A percentile compares a stretch with the other conserved stretches of the same genome.
phyloP scores from a whole-genome alignment of 1,140 invertebrate species.

The Hydropsyche tenuis region DNA sequence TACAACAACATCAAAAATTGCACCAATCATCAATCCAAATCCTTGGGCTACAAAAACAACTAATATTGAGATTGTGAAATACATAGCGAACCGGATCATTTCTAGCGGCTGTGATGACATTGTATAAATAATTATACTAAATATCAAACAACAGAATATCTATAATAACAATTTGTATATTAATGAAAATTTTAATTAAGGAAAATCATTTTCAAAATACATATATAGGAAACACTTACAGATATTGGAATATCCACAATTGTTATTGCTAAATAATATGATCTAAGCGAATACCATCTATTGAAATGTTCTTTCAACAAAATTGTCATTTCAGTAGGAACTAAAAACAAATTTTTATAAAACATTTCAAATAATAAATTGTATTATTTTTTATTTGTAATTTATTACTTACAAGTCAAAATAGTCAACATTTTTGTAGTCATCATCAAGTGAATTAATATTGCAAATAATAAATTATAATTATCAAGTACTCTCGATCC shows the following conservation, averaged over 20 bases:
- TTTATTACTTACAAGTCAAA: constrained; percentile 73
- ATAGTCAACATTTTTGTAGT: constrained; percentile 86
- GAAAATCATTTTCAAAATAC: no score
- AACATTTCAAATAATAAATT: no score
- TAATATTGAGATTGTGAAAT: constrained; percentile 79
- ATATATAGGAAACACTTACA: constrained; percentile 60
- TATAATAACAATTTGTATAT: constrained; percentile 54
- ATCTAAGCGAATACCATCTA: constrained; percentile 94
- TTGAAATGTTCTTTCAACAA: constrained; percentile 94
- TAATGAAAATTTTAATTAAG: no score
- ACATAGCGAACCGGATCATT: constrained; percentile 78
- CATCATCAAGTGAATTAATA: constrained; percentile 85
- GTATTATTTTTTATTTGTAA: no score
- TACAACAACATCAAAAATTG: constrained; percentile 81
- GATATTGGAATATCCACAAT: constrained; percentile 81
- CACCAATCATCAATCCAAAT: constrained; percentile 86
- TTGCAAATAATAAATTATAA: constrained; percentile 82
- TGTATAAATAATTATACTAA: constrained; percentile 82
- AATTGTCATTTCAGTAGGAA: constrained; percentile 90
- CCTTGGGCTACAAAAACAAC: constrained; percentile 89
- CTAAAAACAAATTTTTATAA: constrained; percentile 68
- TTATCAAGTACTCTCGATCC: constrained; percentile 79
- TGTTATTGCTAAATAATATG: constrained; percentile 88
- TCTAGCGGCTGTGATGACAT: constrained; percentile 88
- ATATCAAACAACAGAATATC: constrained; percentile 77